phyloP scores from a whole-genome alignment of 2,888 invertebrate genomes.

The Argyresthia goedartella region DNA sequence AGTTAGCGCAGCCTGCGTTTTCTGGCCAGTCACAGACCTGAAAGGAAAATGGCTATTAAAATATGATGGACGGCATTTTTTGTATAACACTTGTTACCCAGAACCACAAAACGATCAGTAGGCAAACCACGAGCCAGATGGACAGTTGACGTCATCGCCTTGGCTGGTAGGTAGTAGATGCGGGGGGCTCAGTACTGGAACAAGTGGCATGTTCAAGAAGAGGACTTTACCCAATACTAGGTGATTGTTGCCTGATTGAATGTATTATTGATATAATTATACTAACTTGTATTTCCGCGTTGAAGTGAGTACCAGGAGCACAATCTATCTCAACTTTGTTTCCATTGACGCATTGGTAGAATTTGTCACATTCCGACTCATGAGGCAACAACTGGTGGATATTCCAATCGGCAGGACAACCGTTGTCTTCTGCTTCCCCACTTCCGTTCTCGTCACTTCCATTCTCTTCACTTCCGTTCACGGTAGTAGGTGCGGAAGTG shows the following conservation, averaged over 20 bases:
- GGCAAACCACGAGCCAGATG: no score
- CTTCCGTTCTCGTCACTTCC: neutral
- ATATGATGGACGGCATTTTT: no score
- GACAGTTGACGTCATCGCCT: no score
- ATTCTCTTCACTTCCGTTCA: slow-evolving; percentile 8
- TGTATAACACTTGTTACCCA: no score
- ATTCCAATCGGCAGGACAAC: slow-evolving; percentile 12
- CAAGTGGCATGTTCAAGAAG: no score
- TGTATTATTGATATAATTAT: no score
- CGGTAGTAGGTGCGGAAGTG: no score
- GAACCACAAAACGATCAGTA: no score
- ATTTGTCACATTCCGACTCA: slow-evolving; percentile 12
- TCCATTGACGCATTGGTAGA: slow-evolving; percentile 15
- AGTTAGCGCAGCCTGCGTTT: slow-evolving; percentile 14
- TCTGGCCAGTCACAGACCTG: slow-evolving; percentile 21
- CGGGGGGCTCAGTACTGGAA: no score
- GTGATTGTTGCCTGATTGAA: no score
- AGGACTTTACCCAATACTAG: no score
- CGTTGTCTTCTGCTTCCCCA: slow-evolving; percentile 5
- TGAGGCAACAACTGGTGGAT: slow-evolving; percentile 13
- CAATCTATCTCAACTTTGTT: slow-evolving; percentile 8
- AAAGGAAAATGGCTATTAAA: slow-evolving; percentile 7
- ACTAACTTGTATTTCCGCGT: slow-evolving; percentile 9
- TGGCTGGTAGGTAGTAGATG: no score
- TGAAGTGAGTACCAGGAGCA: slow-evolving; percentile 11